Percentiles rank a stretch among this genome's conserved stretches.
Conservation (phyloP, 2,888 invertebrate genomes). For the Calliopum simillimum region DNA sequence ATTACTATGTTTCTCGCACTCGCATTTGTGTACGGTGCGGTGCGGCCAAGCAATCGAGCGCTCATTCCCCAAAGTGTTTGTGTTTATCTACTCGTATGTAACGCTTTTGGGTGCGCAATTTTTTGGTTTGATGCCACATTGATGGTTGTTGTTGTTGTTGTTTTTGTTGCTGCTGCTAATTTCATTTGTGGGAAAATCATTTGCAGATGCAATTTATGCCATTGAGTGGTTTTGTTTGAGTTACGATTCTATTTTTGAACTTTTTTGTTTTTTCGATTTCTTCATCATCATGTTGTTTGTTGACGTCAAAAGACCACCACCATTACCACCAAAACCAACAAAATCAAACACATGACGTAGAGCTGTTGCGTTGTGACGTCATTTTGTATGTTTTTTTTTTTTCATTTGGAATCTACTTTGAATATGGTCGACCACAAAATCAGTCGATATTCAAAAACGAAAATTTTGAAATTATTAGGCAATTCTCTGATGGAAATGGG, state of each 20-base stretch:
- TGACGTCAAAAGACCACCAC: not conserved
- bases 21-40: too few relatives aligned
- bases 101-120: not conserved
- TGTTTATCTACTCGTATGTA: conserved; percentile 3
- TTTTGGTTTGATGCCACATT: not conserved
- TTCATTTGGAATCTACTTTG: not conserved
- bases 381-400: not conserved
- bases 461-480: too few relatives aligned
- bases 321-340: not conserved
- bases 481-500: too few relatives aligned
- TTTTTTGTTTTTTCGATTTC: not conserved
- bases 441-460: too few relatives aligned
- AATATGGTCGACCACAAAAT: too few relatives aligned
- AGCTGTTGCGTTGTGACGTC: not conserved
- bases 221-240: not conserved
- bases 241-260: not conserved
- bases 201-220: not conserved
- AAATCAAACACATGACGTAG: conserved; percentile 2
- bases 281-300: not conserved
- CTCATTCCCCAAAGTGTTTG: not conserved
- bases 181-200: not conserved
- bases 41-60: too few relatives aligned
- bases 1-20: too few relatives aligned
- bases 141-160: not conserved
- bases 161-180: not conserved